These are phyloP conservation scores for Patella ulyssiponensis DNA, from an alignment of 2,888 invertebrate genomes.

Conservation along the genomic window DNA sequence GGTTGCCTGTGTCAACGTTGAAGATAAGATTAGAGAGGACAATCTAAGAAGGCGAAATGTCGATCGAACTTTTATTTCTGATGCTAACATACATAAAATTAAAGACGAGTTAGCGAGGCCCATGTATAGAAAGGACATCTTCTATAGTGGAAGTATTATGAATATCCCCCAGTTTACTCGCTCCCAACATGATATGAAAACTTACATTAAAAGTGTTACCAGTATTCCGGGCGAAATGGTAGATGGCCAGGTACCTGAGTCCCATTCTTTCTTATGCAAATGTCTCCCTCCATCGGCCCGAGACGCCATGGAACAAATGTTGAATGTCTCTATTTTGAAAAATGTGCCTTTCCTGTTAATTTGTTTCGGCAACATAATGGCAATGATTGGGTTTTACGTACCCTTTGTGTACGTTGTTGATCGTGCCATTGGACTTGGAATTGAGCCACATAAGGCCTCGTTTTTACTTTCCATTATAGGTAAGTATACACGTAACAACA, in stretches of 20 bases:
- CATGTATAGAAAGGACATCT: constrained; percentile 94
- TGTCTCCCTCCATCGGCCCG: constrained; percentile 70
- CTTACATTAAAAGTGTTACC: constrained; percentile 91
- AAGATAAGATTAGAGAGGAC: constrained; percentile 17
- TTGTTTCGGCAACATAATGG: constrained; percentile 85
- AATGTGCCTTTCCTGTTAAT: constrained; percentile 94
- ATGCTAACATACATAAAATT: constrained; percentile 36
- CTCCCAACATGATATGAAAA: constrained; percentile 89
- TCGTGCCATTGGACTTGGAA: constrained; percentile 54
- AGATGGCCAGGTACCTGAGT: constrained; percentile 34
- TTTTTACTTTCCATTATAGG: constrained; percentile 73
- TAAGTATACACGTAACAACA: constrained; percentile 39
- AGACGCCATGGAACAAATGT: constrained; percentile 82
- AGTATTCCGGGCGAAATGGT: constrained; percentile 79
- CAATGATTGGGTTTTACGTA: constrained; percentile 67
- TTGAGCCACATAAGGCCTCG: constrained; percentile 73
- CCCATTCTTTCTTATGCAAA: constrained; percentile 34
- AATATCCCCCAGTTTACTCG: constrained; percentile 85
- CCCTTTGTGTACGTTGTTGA: constrained; percentile 68
- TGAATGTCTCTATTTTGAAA: constrained; percentile 88
- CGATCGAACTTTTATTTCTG: constrained; percentile 36
- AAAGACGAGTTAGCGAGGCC: constrained; percentile 77
- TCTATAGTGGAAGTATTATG: constrained; percentile 94
- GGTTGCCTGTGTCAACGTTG: constrained; percentile 16
- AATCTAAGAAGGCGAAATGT: constrained; percentile 15